phyloP scores from a whole-genome alignment of 2,888 invertebrate species.

The Drosophila flavopinicola region DNA sequence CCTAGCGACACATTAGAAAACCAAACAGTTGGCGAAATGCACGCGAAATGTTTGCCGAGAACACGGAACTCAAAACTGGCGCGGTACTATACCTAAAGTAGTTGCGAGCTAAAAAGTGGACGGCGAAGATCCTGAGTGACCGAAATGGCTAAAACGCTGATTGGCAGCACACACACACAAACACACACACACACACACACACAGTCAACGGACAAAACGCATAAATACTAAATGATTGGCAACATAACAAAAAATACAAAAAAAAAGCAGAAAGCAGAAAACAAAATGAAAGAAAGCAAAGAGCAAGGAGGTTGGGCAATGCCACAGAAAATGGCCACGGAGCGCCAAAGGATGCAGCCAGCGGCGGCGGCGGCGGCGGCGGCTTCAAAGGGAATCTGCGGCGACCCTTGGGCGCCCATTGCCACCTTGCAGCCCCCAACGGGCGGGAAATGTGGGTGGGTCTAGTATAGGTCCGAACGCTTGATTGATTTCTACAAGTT shows the following conservation, averaged over 20 bases:
- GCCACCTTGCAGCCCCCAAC: slow-evolving; percentile 37
- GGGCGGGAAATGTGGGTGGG: background rate
- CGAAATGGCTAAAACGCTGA: slow-evolving; percentile 47
- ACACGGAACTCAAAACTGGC: slow-evolving; percentile 11
- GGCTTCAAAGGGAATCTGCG: slow-evolving; percentile 43
- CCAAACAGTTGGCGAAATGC: slow-evolving; percentile 6
- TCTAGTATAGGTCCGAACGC: slow-evolving; percentile 31
- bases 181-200: slow-evolving; percentile 13
- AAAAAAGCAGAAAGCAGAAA: slow-evolving; percentile 23
- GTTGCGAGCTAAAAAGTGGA: slow-evolving; percentile 3
- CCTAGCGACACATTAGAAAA: background rate
- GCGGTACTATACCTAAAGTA: slow-evolving; percentile 9
- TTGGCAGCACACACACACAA: slow-evolving; percentile 38
- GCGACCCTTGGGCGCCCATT: slow-evolving; percentile 48
- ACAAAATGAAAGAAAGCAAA: background rate
- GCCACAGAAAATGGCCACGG: slow-evolving; percentile 47
- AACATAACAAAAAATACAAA: slow-evolving; percentile 50
- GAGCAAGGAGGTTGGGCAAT: slow-evolving; percentile 7
- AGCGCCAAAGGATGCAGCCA: slow-evolving; percentile 30
- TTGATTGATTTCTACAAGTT: slow-evolving; percentile 73
- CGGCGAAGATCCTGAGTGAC: slow-evolving; percentile 13
- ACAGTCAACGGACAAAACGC: slow-evolving; percentile 59
- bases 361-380: slow-evolving; percentile 16
- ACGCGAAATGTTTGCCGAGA: slow-evolving; percentile 10
- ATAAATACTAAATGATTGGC: slow-evolving; percentile 77